Conservation (phyloP, 92 coral and sea anemone species). For the Micromussa lordhowensis region DNA sequence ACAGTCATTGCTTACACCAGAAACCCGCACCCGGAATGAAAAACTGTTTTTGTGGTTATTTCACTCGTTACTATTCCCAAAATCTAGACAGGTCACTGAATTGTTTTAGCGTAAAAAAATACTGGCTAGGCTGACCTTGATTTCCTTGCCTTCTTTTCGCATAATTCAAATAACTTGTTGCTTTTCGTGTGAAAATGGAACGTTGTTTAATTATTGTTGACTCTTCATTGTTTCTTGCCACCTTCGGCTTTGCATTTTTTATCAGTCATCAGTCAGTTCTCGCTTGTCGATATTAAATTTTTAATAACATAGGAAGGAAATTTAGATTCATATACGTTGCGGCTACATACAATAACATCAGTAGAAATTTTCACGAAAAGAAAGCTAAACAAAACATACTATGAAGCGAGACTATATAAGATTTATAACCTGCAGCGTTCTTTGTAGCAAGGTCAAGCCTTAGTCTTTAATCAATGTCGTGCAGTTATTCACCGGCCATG, state of each 20-base stretch:
- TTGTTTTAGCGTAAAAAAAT: not conserved
- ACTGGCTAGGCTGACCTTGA: not conserved
- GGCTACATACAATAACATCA: not conserved
- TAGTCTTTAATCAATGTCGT: not conserved
- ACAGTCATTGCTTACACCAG: not conserved
- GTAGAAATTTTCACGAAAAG: not conserved
- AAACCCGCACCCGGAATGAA: not conserved
- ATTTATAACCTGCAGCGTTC: not conserved
- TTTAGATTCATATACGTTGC: conserved; percentile 1
- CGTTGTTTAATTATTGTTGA: not conserved
- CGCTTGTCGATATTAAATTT: not conserved
- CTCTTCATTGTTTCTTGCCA: not conserved
- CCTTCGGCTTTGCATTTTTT: not conserved
- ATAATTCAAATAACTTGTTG: not conserved
- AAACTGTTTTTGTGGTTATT: not conserved
- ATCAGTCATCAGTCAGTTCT: not conserved
- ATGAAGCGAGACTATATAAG: not conserved
- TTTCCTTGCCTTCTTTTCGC: not conserved
- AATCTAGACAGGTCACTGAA: not conserved
- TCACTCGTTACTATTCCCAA: not conserved
- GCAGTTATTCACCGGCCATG: not conserved
- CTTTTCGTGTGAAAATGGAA: not conserved
- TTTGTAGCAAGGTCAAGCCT: not conserved
- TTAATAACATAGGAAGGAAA: not conserved
- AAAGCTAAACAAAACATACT: not conserved